phyloP scores from a whole-genome alignment of 2,888 invertebrate genomes.

The Euphydryas editha region DNA sequence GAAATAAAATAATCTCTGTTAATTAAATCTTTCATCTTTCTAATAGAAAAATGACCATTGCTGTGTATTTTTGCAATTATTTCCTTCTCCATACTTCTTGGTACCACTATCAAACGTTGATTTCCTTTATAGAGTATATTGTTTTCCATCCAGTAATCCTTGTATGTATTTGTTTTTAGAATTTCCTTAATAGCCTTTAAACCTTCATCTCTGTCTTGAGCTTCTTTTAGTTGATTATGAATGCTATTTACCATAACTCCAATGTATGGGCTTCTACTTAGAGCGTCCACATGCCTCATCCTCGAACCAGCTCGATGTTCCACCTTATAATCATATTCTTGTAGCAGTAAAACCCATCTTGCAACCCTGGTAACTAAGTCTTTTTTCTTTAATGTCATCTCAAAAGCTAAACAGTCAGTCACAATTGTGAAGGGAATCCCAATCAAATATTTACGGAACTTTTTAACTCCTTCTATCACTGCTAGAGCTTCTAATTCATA shows the following conservation, averaged over 20 bases:
- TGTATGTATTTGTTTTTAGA: slow-evolving; percentile 31
- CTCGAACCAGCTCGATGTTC: slow-evolving; percentile 39
- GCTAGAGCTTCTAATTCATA: slow-evolving; percentile 48
- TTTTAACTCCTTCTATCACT: slow-evolving; percentile 43
- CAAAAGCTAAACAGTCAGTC: no score
- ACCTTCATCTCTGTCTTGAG: slow-evolving; percentile 43
- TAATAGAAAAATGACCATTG: slow-evolving; percentile 46
- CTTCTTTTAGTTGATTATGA: slow-evolving; percentile 32
- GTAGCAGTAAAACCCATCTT: no score
- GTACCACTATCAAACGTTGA: slow-evolving; percentile 48
- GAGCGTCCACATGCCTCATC: slow-evolving; percentile 40
- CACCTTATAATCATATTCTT: slow-evolving; percentile 38
- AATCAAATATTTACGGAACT: slow-evolving; percentile 45
- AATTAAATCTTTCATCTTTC: slow-evolving; percentile 20
- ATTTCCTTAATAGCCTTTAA: slow-evolving; percentile 40
- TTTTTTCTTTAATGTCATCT: no score
- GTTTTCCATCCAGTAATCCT: slow-evolving; percentile 44
- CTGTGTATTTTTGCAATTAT: slow-evolving; percentile 40
- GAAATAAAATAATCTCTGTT: slow-evolving; percentile 48
- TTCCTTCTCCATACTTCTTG: slow-evolving; percentile 48
- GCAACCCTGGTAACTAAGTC: no score
- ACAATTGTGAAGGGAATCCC: slow-evolving; percentile 44
- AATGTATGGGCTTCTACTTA: slow-evolving; percentile 30
- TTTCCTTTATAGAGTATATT: slow-evolving; percentile 44
- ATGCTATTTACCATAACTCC: slow-evolving; percentile 15